Base-by-base conservation (phyloP, 2,888 invertebrate species). In the Myopa testacea region DNA sequence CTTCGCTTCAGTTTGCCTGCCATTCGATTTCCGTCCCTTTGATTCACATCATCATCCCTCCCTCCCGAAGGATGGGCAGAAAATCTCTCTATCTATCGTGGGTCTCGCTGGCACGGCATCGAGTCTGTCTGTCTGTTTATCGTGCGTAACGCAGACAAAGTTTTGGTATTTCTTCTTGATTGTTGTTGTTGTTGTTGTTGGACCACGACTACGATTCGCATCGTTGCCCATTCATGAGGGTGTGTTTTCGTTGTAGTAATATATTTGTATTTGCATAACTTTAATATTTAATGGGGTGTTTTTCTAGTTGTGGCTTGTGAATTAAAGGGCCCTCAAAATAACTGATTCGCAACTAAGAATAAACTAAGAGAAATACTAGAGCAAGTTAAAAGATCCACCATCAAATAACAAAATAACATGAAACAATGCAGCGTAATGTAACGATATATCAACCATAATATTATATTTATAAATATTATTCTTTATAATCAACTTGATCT, bases 221-320 rank as follows among this genome's bases (percentile, higher is more conserved):
- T 38, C 37, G 37, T 38, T 55, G 14, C 65, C 34, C 62, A 10
- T 65, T 65, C 34, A 34, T 62, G 37, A 26, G 12, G 12, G 37
- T 38, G n/a, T 63, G 14, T 38, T 12, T 62, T 62, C 62, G 26
- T 12, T 3, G 19, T n/a, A 2, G 34, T 19, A 26, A 62, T 19
- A 62, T 10, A 62, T 62, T 62, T 62, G 16, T 55, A 75, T 75
- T 75, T 75, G 74, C 74, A 74, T 74, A 74, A 65, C 63, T 65
- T 74, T 74, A 50, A 38, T 19, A 12, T 73, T 62, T 73, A 63
- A 73, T 73, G 62, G 70, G 10, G 45, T 45, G 6, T 70, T 50
- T 73, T n/a, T 38, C 19, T 14, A 63, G 73, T 62, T 63, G 63
- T 45, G 26, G 38, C 62, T 12, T 73, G 40, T 70, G 19, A 73